Conservation (phyloP, 2,888 invertebrate genomes). For the Herminia tarsipennalis region DNA sequence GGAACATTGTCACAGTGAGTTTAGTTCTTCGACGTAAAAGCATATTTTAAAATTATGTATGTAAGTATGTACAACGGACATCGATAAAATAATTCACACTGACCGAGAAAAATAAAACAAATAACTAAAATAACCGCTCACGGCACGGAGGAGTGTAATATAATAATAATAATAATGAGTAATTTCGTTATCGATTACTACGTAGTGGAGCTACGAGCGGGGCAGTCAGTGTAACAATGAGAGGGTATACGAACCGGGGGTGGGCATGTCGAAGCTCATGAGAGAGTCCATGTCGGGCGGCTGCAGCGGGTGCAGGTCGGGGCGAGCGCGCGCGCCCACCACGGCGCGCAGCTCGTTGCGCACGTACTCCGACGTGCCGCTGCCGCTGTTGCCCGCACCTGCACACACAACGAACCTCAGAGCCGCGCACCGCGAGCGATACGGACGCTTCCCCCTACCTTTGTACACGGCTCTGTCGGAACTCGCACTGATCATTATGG, state of each 20-base stretch:
- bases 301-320: slow-evolving; percentile 81
- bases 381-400: slow-evolving; percentile 56
- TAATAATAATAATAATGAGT: too few species aligned
- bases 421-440: background rate
- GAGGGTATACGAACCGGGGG: slow-evolving; percentile 80
- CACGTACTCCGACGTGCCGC: slow-evolving; percentile 93
- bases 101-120: too few species aligned
- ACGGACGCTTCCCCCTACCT: slow-evolving; percentile 22
- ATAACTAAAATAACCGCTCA: too few species aligned
- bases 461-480: slow-evolving; percentile 4
- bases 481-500: slow-evolving; percentile 1
- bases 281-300: slow-evolving; percentile 89
- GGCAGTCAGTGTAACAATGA: too few species aligned
- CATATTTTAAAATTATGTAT: too few species aligned
- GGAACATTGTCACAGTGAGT: background rate
- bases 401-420: slow-evolving; percentile 14
- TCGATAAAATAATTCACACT: too few species aligned
- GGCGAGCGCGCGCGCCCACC: slow-evolving; percentile 91
- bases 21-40: too few species aligned
- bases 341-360: slow-evolving; percentile 95
- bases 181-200: background rate
- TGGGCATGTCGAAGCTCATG: slow-evolving; percentile 89
- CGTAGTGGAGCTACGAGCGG: too few species aligned
- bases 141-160: too few species aligned
- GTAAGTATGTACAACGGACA: too few species aligned